A percentile compares a stretch with the other conserved stretches of the same genome.
Conservation (phyloP, 2,888 invertebrate genomes). For the Drosophila neonasuta region DNA sequence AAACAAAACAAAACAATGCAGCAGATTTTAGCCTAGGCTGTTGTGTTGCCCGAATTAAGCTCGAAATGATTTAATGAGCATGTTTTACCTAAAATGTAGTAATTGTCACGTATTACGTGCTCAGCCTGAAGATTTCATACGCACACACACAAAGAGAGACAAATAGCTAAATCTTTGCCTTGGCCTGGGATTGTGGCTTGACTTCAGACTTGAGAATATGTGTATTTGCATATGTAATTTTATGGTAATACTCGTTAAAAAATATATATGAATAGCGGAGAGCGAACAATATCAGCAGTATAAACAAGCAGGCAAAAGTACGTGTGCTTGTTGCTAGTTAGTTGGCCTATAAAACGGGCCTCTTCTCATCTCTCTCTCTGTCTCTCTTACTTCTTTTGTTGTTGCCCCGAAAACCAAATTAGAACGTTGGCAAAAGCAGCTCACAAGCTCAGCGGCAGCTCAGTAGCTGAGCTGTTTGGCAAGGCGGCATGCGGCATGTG, state of each 20-base stretch:
- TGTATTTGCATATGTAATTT: constrained; percentile 77
- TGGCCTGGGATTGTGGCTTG: constrained; percentile 16
- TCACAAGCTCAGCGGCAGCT: constrained; percentile 10
- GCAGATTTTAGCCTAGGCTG: constrained; percentile 1
- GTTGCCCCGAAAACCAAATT: constrained; percentile 52
- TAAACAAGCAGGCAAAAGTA: constrained; percentile 52
- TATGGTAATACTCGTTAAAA: constrained; percentile 76
- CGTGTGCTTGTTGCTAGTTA: constrained; percentile 51
- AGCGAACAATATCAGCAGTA: constrained; percentile 21
- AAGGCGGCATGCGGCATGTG: not conserved
- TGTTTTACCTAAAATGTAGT: constrained; percentile 76
- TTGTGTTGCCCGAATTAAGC: constrained; percentile 54
- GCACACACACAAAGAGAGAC: constrained; percentile 38
- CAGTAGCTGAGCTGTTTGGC: constrained; percentile 14
- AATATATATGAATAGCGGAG: constrained; percentile 57
- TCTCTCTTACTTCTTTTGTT: not conserved
- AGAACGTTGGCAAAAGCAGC: constrained; percentile 48
- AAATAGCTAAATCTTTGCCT: constrained; percentile 72
- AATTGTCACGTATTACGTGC: constrained; percentile 78
- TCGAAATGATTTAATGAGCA: constrained; percentile 76
- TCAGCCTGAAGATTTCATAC: constrained; percentile 68
- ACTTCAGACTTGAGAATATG: constrained; percentile 54
- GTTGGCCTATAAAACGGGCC: constrained; percentile 45
- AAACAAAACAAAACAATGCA: constrained; percentile 47
- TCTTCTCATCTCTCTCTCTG: not conserved